Evolutionary conservation across 2,888 invertebrate genomes (phyloP).

Genomic region (Villa cingulata): DNA sequence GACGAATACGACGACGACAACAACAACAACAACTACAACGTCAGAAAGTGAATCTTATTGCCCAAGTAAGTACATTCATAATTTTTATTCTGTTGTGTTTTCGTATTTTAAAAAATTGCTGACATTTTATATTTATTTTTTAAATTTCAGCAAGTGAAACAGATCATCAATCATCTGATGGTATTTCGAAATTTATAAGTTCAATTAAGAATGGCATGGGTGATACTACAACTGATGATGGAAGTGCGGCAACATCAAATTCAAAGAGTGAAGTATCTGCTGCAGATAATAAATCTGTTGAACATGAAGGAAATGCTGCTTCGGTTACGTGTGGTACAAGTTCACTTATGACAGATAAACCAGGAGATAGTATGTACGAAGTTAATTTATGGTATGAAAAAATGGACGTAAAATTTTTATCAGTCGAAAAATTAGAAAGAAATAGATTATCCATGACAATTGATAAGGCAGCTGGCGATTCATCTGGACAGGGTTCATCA

Average conservation of each 20-base stretch:
- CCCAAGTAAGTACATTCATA: slow-evolving; percentile 10
- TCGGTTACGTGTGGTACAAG: background rate
- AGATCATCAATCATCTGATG: slow-evolving; percentile 14
- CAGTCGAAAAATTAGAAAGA: slow-evolving; percentile 14
- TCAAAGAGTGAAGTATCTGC: slow-evolving; percentile 1
- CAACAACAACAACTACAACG: background rate
- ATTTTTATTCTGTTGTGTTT: background rate
- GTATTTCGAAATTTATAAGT: slow-evolving; percentile 14
- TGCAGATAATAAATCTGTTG: background rate
- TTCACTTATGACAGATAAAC: slow-evolving; percentile 3
- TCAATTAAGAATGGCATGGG: slow-evolving; percentile 16
- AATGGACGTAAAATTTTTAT: slow-evolving; percentile 16
- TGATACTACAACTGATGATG: slow-evolving; percentile 14
- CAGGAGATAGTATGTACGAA: slow-evolving; percentile 15
- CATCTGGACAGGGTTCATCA: slow-evolving; percentile 10
- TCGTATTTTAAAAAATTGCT: too few relatives aligned
- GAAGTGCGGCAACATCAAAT: slow-evolving; percentile 10
- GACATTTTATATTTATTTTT: background rate
- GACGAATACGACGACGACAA: background rate
- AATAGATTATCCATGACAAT: too few relatives aligned
- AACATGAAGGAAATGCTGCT: too few relatives aligned
- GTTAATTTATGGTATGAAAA: slow-evolving; percentile 15
- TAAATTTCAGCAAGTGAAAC: slow-evolving; percentile 15
- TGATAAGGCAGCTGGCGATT: slow-evolving; percentile 5
- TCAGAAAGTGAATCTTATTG: slow-evolving; percentile 11